phyloP scores from a whole-genome alignment of 2,797 vertebrate species.

The Acanthis flammea region DNA sequence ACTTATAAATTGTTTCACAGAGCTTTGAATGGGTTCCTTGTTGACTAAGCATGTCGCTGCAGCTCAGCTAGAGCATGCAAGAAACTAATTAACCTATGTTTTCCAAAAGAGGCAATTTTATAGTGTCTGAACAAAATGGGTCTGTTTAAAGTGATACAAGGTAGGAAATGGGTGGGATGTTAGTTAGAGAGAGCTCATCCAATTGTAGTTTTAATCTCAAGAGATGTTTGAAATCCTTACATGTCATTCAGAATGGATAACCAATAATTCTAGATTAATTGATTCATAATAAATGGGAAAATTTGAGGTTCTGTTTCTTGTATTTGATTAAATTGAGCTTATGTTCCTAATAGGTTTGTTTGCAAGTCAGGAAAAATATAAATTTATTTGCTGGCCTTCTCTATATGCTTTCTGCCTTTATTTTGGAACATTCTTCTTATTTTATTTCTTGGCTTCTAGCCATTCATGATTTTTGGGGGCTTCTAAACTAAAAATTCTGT shows the following conservation, averaged over 20 bases:
- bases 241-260: neutral
- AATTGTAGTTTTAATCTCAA: neutral
- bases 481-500: neutral
- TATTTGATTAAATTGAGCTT: neutral
- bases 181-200: neutral
- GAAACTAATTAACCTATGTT: neutral
- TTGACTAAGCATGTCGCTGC: neutral
- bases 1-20: neutral
- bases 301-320: neutral
- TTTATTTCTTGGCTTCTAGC: neutral
- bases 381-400: neutral
- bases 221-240: neutral
- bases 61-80: neutral
- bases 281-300: neutral
- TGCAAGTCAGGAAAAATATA: neutral
- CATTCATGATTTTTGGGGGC: rapidly evolving
- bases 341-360: neutral
- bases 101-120: neutral
- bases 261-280: neutral
- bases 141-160: neutral
- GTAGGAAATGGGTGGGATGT: neutral
- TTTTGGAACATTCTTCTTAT: neutral
- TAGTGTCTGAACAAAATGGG: neutral
- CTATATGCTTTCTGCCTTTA: neutral
- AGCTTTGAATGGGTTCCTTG: neutral